Base-by-base conservation (phyloP, 2,797 vertebrate species). In the Carapus acus region DNA sequence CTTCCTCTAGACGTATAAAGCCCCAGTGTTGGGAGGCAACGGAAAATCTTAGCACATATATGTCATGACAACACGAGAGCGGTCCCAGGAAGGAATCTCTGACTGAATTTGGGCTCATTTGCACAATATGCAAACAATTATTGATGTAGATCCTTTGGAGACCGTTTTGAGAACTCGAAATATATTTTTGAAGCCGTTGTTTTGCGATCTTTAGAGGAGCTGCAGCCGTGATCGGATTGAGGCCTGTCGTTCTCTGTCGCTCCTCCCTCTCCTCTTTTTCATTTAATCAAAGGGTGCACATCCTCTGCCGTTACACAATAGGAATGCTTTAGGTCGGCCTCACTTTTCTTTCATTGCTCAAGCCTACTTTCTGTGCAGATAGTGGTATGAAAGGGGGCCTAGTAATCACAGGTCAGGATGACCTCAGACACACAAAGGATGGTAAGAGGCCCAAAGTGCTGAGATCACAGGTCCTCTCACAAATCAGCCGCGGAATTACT, bases 371-470 rank as follows among this genome's bases (percentile, higher is more conserved):
- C 66, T 69, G 39, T 74, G 67, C 60, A 65, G 61, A 78, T 58
- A 42, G 70, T 68, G 74, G 71, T 44, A 73, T 81, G 80, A 80
- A 77, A 69, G 65, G 57, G 57, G 69, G 47, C 54, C 62, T 62
- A 43, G 45, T 56, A 60, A 78, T 65, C 67, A 61, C 68, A 79
- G 71, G 75, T 76, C 79, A 74, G 51, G 65, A 17, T 31, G 56
- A 71, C 45, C 55, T 58, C 46, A 1, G 46, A 55, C 45, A 80
- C 62, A 78, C 76, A 62, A 56, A 62, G 64, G 69, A 76, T 62
- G 60, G 48, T 42, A 61, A 70, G 69, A 59, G 11, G 70, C 70
- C 77, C 76, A 60, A 17, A 49, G 31, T 69, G n/a, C 65, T 60
- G 60, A 79, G 72, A 64, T 79, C 73, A 77, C 22, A 71, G 75